Conservation (phyloP, 2,113 vertebrate species). For the Istiophorus platypterus region DNA sequence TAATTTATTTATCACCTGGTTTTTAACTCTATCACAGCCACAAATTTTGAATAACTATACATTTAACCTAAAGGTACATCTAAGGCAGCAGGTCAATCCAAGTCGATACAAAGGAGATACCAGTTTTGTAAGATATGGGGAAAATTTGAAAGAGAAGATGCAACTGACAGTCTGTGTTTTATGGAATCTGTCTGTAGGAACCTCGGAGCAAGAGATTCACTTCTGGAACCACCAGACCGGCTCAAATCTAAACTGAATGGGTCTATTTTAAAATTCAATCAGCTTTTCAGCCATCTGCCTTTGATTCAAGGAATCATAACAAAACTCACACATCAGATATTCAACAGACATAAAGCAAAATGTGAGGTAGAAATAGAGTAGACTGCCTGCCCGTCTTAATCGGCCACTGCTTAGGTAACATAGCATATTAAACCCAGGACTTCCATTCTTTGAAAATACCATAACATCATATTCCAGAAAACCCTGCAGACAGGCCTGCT, state of each 20-base stretch:
- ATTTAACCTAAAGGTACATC: neutral
- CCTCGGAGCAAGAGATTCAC: neutral
- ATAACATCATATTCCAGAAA: neutral
- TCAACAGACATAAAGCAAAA: neutral
- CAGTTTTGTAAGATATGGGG: neutral
- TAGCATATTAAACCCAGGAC: neutral
- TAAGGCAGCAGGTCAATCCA: neutral
- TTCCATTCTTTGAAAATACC: no score
- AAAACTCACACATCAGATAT: neutral
- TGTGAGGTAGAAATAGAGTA: neutral
- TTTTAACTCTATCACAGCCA: neutral
- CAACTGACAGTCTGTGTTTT: neutral
- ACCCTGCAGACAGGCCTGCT: neutral
- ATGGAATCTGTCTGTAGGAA: neutral
- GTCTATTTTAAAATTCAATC: neutral
- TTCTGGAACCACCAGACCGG: constrained; percentile 12
- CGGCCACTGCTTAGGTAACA: neutral
- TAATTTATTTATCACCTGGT: neutral
- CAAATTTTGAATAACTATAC: neutral
- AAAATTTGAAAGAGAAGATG: constrained; percentile 15
- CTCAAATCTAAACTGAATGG: neutral
- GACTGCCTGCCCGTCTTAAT: neutral
- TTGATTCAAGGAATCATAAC: neutral
- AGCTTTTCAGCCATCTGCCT: neutral
- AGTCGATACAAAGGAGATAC: neutral